A percentile compares a stretch with the other conserved stretches of the same genome.
Conservation (phyloP, 1,140 invertebrate genomes). For the Bradynema listronoti region DNA sequence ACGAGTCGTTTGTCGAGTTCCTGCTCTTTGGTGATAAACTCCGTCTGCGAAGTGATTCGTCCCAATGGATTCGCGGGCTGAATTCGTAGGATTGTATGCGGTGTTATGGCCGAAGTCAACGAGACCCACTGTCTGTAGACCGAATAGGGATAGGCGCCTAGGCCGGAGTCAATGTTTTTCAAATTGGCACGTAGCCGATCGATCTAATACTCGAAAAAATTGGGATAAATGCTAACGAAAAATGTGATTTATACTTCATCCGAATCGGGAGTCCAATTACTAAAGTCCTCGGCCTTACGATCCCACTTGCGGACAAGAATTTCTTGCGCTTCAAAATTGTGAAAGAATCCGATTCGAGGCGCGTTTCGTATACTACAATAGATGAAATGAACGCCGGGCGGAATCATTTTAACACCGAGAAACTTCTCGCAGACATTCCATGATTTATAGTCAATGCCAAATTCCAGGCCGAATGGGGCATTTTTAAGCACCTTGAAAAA, state of each 20-base stretch:
- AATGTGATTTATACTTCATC: constrained; percentile 63
- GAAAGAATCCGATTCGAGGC: constrained; percentile 78
- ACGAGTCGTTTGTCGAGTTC: constrained; percentile 42
- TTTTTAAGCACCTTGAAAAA: constrained; percentile 67
- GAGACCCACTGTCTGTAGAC: constrained; percentile 77
- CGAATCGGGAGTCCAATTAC: constrained; percentile 56
- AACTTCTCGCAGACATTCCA: constrained; percentile 88
- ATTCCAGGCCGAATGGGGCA: constrained; percentile 77
- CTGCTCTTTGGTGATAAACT: constrained; percentile 44
- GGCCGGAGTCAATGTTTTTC: constrained; percentile 70
- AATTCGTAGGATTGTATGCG: constrained; percentile 58
- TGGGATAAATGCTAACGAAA: constrained; percentile 12
- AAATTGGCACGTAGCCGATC: constrained; percentile 68
- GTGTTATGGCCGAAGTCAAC: constrained; percentile 70
- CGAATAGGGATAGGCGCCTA: constrained; percentile 76
- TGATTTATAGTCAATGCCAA: constrained; percentile 90
- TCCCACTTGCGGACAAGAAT: constrained; percentile 82
- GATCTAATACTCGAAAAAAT: constrained; percentile 43
- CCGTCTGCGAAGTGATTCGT: constrained; percentile 44
- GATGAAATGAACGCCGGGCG: constrained; percentile 86
- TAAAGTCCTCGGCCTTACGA: constrained; percentile 57
- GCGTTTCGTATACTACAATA: constrained; percentile 70
- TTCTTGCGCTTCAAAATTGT: constrained; percentile 75
- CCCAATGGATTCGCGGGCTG: constrained; percentile 35
- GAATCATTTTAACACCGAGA: constrained; percentile 95